Base-by-base conservation (phyloP, 2,113 vertebrate species). In the Cyanistes caeruleus region DNA sequence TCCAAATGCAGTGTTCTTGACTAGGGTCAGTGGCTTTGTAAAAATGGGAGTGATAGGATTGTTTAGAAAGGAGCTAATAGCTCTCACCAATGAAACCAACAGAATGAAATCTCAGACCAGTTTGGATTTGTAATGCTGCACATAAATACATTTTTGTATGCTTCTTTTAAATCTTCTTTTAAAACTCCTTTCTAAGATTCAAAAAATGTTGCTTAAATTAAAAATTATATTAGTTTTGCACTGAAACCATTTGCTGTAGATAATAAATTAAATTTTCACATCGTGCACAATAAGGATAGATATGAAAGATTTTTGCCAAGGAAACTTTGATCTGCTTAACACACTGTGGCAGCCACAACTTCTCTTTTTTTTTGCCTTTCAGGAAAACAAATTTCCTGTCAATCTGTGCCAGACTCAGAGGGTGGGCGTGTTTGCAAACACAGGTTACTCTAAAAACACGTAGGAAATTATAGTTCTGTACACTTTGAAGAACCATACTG, bases 391-490 rank as follows among this genome's bases (percentile, higher is more conserved):
- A 85, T 96, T 96, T 96, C 78, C 69, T 88, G 69, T 65, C 62
- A 70, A 72, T 94, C 65, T 91, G 65, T 65, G 62, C 62, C 84
- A 90, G 39, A 56, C 39, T 92, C 2, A 4, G 67, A 90, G 24
- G 27, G 64, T 73, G 20, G 41, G 51, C 79, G 58, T 37, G 27
- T 87, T 96, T 95, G n/a, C 48, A 95, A 95, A 82, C 55, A 84
- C 33, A 80, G 81, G 62, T 96, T 94, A 55, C 63, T 80, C 92
- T 95, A 95, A 96, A 97, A 96, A 84, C 77, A 94, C 83, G 10
- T 37, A 53, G 48, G 68, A 95, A 95, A 86, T 22, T 1, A 37
- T 77, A 85, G 39, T 60, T 90, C 76, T 81, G 31, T 62, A 59
- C 49, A 60, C 31, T 93, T 85, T 0, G 18, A 79, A 82, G 60